Conservation (phyloP, 2,888 invertebrate genomes). For the Nezara viridula region DNA sequence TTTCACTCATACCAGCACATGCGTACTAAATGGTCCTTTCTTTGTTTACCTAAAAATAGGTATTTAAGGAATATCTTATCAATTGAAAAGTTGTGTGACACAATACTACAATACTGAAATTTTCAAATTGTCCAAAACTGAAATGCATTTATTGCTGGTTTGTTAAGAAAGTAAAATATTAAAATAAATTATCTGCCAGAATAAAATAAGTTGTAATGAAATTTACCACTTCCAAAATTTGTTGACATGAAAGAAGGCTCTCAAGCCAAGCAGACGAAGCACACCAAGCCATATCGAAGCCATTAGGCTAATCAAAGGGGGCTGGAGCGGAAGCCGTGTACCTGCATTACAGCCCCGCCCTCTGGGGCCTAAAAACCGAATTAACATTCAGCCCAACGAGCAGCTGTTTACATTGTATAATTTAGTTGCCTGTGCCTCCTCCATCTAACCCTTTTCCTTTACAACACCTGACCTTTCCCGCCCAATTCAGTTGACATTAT, state of each 20-base stretch:
- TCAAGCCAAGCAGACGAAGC: neutral
- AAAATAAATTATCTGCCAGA: too few species aligned
- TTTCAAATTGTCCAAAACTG: too few species aligned
- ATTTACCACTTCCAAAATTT: neutral
- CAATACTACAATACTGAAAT: too few species aligned
- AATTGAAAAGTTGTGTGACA: too few species aligned
- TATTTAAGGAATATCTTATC: too few species aligned
- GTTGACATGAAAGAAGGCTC: neutral
- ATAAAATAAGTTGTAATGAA: too few species aligned
- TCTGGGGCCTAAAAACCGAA: neutral
- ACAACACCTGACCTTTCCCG: slow-evolving; percentile 11
- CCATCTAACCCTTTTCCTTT: neutral
- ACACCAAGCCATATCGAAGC: neutral
- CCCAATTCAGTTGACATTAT: neutral
- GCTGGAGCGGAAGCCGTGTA: neutral
- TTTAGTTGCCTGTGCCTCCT: neutral
- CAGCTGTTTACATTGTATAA: slow-evolving; percentile 12
- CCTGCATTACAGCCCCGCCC: slow-evolving; percentile 6
- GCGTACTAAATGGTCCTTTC: too few species aligned
- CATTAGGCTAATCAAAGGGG: slow-evolving; percentile 28
- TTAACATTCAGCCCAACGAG: neutral
- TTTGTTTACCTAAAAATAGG: too few species aligned
- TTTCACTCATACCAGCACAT: too few species aligned
- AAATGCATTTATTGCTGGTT: too few species aligned
- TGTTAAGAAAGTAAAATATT: too few species aligned